Conservation (phyloP, 2,888 invertebrate species). For the Lochmaea crataegi region DNA sequence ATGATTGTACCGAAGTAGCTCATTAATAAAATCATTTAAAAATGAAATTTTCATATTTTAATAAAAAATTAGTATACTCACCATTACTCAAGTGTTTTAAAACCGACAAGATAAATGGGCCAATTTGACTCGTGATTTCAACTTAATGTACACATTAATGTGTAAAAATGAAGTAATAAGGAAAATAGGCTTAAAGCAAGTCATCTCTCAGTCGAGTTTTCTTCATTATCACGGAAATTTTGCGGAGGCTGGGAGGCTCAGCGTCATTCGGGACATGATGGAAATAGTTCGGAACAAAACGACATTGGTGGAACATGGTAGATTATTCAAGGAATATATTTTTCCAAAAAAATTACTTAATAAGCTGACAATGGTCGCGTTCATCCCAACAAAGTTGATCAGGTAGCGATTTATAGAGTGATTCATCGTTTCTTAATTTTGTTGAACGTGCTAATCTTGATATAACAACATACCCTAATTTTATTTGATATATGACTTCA, state of each 20-base stretch:
- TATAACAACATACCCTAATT: too few species aligned
- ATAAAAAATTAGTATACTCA: neutral
- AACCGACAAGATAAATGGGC: slow-evolving; percentile 20
- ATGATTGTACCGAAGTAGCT: too few species aligned
- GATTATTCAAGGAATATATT: neutral
- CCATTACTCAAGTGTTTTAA: slow-evolving; percentile 5
- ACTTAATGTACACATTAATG: slow-evolving; percentile 36
- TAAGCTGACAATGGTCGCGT: too few species aligned
- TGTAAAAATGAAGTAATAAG: slow-evolving; percentile 42
- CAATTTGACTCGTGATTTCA: slow-evolving; percentile 34
- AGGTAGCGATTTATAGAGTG: too few species aligned
- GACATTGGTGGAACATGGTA: neutral
- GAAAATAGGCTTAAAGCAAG: slow-evolving; percentile 30
- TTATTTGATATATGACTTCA: too few species aligned
- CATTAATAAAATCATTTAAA: neutral
- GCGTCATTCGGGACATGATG: slow-evolving; percentile 36
- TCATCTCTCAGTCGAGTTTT: slow-evolving; percentile 32
- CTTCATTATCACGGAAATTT: slow-evolving; percentile 43
- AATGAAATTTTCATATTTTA: neutral
- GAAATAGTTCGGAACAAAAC: slow-evolving; percentile 29
- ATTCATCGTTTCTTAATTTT: too few species aligned
- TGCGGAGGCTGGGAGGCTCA: slow-evolving; percentile 28
- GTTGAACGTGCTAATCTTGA: too few species aligned
- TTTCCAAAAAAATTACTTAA: neutral
- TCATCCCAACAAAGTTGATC: too few species aligned